These are phyloP conservation scores for Galagoides demidoff DNA, from an alignment of 2,797 vertebrate species.

Conservation along the genomic window DNA sequence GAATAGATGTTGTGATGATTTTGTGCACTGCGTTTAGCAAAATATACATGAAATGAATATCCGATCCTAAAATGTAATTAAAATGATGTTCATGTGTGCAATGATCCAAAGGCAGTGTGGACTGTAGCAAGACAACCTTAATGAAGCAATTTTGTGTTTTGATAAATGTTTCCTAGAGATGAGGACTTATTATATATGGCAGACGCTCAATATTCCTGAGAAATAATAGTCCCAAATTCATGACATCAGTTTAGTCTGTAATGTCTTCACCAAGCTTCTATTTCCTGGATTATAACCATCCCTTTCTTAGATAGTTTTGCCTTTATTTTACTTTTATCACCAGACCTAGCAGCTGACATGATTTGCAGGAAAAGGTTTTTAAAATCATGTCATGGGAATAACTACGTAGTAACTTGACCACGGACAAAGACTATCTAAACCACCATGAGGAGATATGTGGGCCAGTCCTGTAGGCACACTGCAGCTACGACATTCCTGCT, in stretches of 20 bases:
- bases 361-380: constrained; percentile 40
- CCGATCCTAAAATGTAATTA: not conserved
- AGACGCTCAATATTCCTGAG: constrained; percentile 45
- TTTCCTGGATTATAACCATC: constrained; percentile 48
- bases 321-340: constrained; percentile 61
- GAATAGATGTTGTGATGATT: not conserved
- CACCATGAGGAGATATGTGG: constrained; percentile 45
- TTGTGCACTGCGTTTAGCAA: not conserved
- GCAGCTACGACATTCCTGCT: constrained; percentile 53
- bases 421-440: constrained; percentile 66
- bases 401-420: constrained; percentile 52
- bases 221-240: constrained; percentile 32
- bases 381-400: constrained; percentile 59
- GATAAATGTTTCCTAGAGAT: constrained; percentile 29
- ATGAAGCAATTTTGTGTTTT: not conserved
- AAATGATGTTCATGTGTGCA: not conserved
- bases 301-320: constrained; percentile 52
- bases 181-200: constrained; percentile 49
- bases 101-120: not conserved
- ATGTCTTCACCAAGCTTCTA: constrained; percentile 55
- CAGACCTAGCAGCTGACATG: constrained; percentile 38
- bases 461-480: constrained; percentile 12
- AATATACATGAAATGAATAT: not conserved
- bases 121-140: not conserved
- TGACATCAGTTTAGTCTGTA: constrained; percentile 29